Percentiles rank a stretch among this genome's conserved stretches.
These are phyloP conservation scores for Pheosia gnoma DNA, from an alignment of 2,888 invertebrate genomes.

Conservation along the genomic window DNA sequence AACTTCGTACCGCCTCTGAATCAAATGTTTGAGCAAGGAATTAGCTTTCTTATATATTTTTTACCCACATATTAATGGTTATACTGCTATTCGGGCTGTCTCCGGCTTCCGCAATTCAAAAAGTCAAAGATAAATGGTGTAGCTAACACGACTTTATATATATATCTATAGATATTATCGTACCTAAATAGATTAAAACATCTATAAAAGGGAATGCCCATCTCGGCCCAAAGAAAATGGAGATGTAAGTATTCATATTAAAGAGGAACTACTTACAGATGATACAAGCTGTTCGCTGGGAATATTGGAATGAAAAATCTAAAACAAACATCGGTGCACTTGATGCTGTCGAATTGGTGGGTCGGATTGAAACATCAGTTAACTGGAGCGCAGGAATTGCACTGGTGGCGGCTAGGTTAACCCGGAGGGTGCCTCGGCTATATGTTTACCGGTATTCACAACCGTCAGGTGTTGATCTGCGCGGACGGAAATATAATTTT, in stretches of 20 bases:
- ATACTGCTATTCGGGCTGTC: too few relatives aligned
- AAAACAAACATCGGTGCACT: conserved; percentile 56
- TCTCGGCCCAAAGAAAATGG: too few relatives aligned
- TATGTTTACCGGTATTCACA: conserved; percentile 84
- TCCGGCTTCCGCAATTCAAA: too few relatives aligned
- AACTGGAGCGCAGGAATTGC: conserved; percentile 82
- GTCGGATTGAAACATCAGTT: conserved; percentile 84
- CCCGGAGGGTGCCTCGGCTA: conserved; percentile 72
- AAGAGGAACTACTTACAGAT: conserved; percentile 45
- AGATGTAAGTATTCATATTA: too few relatives aligned
- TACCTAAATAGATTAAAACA: too few relatives aligned
- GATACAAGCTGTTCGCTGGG: conserved; percentile 82
- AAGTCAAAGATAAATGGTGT: not conserved
- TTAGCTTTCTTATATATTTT: not conserved
- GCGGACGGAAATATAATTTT: conserved; percentile 73
- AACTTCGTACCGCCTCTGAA: too few relatives aligned
- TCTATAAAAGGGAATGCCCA: too few relatives aligned
- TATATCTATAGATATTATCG: too few relatives aligned
- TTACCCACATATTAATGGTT: not conserved
- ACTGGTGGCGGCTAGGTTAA: conserved; percentile 82
- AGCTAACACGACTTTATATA: not conserved
- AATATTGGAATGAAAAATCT: conserved; percentile 72
- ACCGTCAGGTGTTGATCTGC: conserved; percentile 71
- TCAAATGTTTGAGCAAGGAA: too few relatives aligned
- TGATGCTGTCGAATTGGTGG: conserved; percentile 72